Evolutionary conservation across 2,797 vertebrate species (phyloP), one percentile per base, ranked within the genome.

Genomic region (Trichosurus vulpecula): DNA sequence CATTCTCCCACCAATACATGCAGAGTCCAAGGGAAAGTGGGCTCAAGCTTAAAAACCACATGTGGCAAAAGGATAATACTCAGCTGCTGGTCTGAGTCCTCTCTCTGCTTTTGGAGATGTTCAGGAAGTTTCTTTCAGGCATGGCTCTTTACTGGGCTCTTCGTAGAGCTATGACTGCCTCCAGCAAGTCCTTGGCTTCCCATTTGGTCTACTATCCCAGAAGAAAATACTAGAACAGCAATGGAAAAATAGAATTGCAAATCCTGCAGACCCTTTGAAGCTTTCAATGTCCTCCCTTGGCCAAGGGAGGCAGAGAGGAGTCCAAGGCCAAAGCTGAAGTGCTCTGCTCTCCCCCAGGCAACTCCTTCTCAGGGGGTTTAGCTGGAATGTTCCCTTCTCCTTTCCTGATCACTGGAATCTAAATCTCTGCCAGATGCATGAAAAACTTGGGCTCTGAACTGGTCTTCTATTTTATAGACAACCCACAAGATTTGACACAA

Each of bases 221-320:
- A 41, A 87, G 74, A 87, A n/a, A 87, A 51, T 51, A 47, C 5
- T 29, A 25, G 66, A 10, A 87, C 74, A 87, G 74, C 41, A 87
- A 87, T 51, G 74, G 41, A 87, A 87, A 87, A 47, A 87, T 87
- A 47, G 41, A 87, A 87, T 3, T 87, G 25, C 41, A 25, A 87
- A 47, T 87, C 74, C 8, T 87, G 25, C 19, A 87, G 41, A 25
- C 2, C 22, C 41, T 81, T 74, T 81, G 74, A 47, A 81, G 22
- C 22, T 87, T 87, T 87, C 41, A 87, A 87, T 27, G 74, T 47
- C 74, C 74, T 47, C 94, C 55, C 74, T 96, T 58, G 52, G 81
- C 94, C 92, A 96, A 90, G 25, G 95, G 58, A 51, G 90, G 54
- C 9, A 91, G 94, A 51, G 51, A 87, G 53, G 9, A 87, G 41